A percentile compares a stretch with the other conserved stretches of the same genome.
These are phyloP conservation scores for Drosophila obscura DNA, from an alignment of 1,140 invertebrate genomes.

Conservation along the genomic window DNA sequence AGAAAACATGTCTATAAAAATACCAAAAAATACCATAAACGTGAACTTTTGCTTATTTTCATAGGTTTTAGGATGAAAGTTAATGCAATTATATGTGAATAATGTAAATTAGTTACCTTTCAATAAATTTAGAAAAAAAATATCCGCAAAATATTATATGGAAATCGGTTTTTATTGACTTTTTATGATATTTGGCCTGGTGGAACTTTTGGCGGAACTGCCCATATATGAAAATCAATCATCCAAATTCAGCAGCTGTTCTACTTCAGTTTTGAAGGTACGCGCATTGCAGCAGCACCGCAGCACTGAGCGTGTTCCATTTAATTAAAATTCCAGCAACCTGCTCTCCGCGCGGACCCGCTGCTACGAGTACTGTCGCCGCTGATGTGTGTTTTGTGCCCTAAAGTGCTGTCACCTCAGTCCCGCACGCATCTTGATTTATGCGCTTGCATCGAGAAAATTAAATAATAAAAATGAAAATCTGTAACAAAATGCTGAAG, in stretches of 20 bases:
- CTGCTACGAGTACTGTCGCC: neutral
- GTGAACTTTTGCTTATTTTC: too few species aligned
- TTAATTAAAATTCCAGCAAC: slow-evolving; percentile 78
- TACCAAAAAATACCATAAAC: too few species aligned
- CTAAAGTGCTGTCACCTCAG: slow-evolving; percentile 80
- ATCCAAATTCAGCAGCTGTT: neutral
- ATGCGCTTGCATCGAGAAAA: slow-evolving; percentile 63
- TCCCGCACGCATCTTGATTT: slow-evolving; percentile 75
- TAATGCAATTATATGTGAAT: too few species aligned
- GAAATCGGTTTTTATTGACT: too few species aligned
- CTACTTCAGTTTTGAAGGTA: neutral
- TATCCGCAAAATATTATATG: too few species aligned
- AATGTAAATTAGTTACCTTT: too few species aligned
- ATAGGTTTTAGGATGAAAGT: too few species aligned
- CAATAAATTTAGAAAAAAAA: too few species aligned
- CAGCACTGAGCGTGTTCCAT: slow-evolving; percentile 41
- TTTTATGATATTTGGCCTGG: too few species aligned
- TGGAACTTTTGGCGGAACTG: too few species aligned
- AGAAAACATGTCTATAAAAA: too few species aligned
- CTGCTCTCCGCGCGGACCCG: slow-evolving; percentile 37
- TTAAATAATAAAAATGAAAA: slow-evolving; percentile 76
- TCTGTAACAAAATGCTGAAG: slow-evolving; percentile 66
- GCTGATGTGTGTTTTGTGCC: slow-evolving; percentile 68
- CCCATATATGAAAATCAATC: too few species aligned
- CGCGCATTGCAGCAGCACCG: neutral